Evolutionary conservation across 2,797 vertebrate species (phyloP).

Genomic region (Rhincodon typus): DNA sequence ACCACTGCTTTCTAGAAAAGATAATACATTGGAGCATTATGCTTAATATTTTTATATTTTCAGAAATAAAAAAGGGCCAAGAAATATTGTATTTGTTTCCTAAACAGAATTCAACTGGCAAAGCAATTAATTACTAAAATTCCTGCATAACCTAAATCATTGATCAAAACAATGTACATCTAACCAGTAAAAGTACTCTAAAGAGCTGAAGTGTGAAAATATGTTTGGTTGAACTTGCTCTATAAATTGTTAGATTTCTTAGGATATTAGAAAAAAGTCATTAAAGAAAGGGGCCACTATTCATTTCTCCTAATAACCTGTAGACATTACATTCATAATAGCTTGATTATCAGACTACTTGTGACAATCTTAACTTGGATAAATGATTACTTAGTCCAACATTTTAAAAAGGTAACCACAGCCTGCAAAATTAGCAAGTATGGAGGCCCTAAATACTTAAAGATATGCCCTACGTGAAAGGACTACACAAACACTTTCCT

Average conservation of each 20-base stretch:
- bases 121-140: too few relatives aligned
- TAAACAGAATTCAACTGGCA: too few relatives aligned
- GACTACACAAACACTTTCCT: neutral
- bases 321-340: neutral
- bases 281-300: neutral
- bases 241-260: neutral
- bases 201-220: too few relatives aligned
- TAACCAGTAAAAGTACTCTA: too few relatives aligned
- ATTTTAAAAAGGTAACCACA: neutral
- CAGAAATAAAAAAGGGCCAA: neutral
- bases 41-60: conserved; percentile 26
- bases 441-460: too few relatives aligned
- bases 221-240: too few relatives aligned
- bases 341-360: neutral
- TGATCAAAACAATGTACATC: too few relatives aligned
- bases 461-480: neutral
- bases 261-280: neutral
- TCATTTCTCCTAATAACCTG: neutral
- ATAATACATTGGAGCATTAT: neutral
- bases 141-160: too few relatives aligned
- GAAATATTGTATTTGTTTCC: neutral
- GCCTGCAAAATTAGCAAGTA: neutral
- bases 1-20: conserved; percentile 74
- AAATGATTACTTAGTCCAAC: neutral
- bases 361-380: neutral